Percentiles rank a stretch among this genome's conserved stretches.
phyloP scores from a whole-genome alignment of 1,140 invertebrate species.

The Drosophila miranda region DNA sequence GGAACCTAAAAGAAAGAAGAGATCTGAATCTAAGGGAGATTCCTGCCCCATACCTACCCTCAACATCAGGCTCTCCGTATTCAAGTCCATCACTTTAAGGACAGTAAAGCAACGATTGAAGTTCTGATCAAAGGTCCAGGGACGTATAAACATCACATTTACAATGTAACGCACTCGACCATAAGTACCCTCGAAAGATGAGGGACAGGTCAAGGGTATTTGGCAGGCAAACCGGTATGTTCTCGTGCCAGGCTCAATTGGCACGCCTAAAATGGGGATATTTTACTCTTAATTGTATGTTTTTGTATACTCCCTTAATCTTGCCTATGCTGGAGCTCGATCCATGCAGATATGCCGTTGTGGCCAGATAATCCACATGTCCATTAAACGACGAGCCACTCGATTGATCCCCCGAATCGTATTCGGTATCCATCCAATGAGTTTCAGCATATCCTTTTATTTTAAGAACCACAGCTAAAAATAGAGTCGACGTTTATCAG shows the following conservation, averaged over 20 bases:
- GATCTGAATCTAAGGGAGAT: too few relatives aligned
- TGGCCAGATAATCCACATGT: conserved; percentile 70
- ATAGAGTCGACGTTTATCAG: too few relatives aligned
- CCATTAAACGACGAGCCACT: conserved; percentile 46
- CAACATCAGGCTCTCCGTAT: conserved; percentile 82
- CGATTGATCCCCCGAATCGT: conserved; percentile 36
- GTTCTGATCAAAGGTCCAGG: conserved; percentile 90
- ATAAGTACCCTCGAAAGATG: conserved; percentile 88
- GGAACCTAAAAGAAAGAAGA: conserved; percentile 47
- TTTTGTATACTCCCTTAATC: conserved; percentile 12
- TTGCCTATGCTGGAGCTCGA: conserved; percentile 46
- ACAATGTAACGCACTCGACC: conserved; percentile 87
- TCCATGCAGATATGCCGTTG: conserved; percentile 60
- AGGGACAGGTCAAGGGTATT: conserved; percentile 85
- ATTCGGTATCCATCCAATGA: conserved; percentile 48
- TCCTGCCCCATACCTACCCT: conserved; percentile 41
- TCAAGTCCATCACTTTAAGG: conserved; percentile 88
- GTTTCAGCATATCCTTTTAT: conserved; percentile 69
- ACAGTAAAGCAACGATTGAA: conserved; percentile 88
- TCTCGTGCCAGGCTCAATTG: conserved; percentile 83
- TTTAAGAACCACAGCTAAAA: conserved; percentile 56
- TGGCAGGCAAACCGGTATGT: conserved; percentile 84
- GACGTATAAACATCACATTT: conserved; percentile 86
- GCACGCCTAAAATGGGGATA: conserved; percentile 30
- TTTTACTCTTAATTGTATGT: conserved; percentile 2